phyloP scores from a whole-genome alignment of 35 echinoderm and acorn worm species.

The Apostichopus californicus region DNA sequence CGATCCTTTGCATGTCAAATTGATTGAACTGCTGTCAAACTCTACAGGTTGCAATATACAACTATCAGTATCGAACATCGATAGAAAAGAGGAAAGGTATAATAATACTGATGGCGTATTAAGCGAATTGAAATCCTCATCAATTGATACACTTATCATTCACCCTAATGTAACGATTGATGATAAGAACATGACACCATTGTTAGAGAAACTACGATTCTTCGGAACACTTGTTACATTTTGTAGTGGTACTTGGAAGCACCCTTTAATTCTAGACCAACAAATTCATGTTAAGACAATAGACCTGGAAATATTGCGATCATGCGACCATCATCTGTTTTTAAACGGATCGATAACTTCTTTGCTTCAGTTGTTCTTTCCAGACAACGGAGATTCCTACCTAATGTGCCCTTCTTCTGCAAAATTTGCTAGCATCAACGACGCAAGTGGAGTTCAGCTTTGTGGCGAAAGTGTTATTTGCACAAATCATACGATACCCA shows the following conservation, averaged over 20 bases:
- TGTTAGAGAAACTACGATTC: not conserved
- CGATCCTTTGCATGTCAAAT: not conserved
- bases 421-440: not conserved
- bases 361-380: not conserved
- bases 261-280: not conserved
- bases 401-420: not conserved
- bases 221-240: not conserved
- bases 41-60: not conserved
- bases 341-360: not conserved
- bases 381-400: not conserved
- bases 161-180: not conserved
- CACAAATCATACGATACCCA: not conserved
- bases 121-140: not conserved
- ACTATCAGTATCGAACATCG: not conserved
- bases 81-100: not conserved
- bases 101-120: too few species aligned
- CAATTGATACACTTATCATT: not conserved
- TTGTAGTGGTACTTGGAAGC: too few species aligned
- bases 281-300: not conserved
- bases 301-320: not conserved
- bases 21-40: not conserved
- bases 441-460: not conserved
- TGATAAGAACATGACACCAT: not conserved
- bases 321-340: not conserved
- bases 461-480: too few species aligned